These are phyloP conservation scores for Fragum fragum DNA, from an alignment of 2,888 invertebrate species.

Conservation along the genomic window DNA sequence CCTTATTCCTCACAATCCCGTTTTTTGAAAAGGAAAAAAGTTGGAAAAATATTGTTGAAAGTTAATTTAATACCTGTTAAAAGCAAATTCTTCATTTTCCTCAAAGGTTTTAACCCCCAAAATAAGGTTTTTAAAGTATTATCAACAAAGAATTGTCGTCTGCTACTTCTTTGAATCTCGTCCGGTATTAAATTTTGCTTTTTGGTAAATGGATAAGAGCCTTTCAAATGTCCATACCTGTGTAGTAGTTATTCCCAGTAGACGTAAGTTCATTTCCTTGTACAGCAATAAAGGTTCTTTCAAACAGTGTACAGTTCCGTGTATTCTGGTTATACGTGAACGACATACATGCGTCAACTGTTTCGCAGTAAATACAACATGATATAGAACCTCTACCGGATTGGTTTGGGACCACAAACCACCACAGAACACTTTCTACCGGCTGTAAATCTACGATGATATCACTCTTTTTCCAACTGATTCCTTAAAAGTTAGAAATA, in stretches of 20 bases:
- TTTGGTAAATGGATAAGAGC: background rate
- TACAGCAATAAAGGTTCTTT: background rate
- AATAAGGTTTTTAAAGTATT: too few species aligned
- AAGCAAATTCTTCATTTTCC: too few species aligned
- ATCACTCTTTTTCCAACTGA: constrained; percentile 4
- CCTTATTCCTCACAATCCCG: too few species aligned
- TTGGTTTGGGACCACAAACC: background rate
- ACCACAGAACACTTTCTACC: constrained; percentile 5
- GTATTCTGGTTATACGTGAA: background rate
- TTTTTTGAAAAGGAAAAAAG: too few species aligned
- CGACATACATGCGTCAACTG: background rate
- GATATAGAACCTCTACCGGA: background rate
- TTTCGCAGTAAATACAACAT: constrained; percentile 9
- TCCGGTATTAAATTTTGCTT: background rate
- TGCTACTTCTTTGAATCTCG: too few species aligned
- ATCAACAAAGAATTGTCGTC: too few species aligned
- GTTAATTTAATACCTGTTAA: too few species aligned
- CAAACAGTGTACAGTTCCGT: constrained; percentile 6
- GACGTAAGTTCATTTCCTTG: constrained; percentile 8
- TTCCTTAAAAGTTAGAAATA: too few species aligned
- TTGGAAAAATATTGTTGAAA: too few species aligned
- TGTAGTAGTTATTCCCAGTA: background rate
- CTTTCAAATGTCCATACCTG: background rate
- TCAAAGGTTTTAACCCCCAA: too few species aligned
- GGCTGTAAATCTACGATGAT: background rate